Evolutionary conservation across 2,113 vertebrate genomes (phyloP).

Genomic region (Otus sunia): DNA sequence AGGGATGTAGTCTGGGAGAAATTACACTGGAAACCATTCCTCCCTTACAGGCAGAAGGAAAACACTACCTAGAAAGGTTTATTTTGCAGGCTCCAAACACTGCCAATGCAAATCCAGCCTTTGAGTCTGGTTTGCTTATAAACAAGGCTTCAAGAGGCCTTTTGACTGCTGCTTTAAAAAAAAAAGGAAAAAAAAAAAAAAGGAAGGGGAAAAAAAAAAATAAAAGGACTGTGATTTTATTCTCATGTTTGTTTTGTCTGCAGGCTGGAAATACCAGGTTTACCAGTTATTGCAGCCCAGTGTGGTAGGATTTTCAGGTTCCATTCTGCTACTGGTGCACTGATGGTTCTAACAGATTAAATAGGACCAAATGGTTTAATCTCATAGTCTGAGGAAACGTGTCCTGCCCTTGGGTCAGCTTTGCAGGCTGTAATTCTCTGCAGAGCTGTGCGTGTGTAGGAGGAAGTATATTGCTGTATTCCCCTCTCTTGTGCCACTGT

Average conservation of each 20-base stretch:
- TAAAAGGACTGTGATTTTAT: not conserved
- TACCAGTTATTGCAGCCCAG: conserved; percentile 20
- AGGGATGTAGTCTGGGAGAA: not conserved
- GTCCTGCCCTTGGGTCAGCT: not conserved
- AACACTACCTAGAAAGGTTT: conserved; percentile 63
- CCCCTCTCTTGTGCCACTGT: not conserved
- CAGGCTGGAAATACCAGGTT: conserved; percentile 55
- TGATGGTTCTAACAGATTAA: conserved; percentile 1
- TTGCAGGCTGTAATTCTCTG: not conserved
- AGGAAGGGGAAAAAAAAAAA: too few species aligned
- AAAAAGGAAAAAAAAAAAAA: not conserved
- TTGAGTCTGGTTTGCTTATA: conserved; percentile 39
- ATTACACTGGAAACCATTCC: not conserved
- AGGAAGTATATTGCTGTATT: not conserved
- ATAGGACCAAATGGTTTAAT: not conserved
- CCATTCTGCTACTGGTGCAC: not conserved
- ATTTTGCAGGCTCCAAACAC: conserved; percentile 35
- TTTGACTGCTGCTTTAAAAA: conserved; percentile 17
- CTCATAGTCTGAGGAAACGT: not conserved
- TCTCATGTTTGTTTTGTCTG: conserved; percentile 45
- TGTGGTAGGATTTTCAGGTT: conserved; percentile 45
- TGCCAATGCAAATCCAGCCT: conserved; percentile 56
- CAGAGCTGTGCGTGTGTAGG: not conserved
- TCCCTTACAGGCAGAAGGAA: conserved; percentile 41
- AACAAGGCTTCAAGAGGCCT: conserved; percentile 48